Evolutionary conservation across 2,797 vertebrate genomes (phyloP).

Genomic region (Lepilemur ruficaudatus): DNA sequence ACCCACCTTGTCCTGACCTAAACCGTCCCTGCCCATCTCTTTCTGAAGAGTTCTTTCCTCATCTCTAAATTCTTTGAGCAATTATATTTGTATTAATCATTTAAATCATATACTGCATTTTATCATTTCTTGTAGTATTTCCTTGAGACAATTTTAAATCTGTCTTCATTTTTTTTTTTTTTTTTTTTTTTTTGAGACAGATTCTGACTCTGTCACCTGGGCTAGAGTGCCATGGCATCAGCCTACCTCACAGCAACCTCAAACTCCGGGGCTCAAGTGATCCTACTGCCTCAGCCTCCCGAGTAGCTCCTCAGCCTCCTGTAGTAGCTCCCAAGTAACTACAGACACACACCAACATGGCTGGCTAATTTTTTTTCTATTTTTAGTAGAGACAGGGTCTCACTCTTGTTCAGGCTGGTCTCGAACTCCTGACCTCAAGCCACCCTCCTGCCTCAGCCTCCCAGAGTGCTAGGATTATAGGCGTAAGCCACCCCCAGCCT

Average conservation of each 20-base stretch:
- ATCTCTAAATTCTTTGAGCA: slow-evolving; percentile 8
- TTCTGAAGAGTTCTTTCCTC: not conserved
- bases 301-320: too few species aligned
- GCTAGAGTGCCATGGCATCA: too few species aligned
- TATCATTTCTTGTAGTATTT: not conserved
- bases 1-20: not conserved
- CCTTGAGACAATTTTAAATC: not conserved
- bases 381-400: too few species aligned
- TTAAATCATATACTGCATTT: not conserved
- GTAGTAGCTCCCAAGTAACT: too few species aligned
- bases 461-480: not conserved
- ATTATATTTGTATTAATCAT: not conserved
- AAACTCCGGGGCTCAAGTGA: too few species aligned
- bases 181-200: not conserved
- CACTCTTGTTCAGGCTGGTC: too few species aligned
- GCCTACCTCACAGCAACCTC: too few species aligned
- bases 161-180: not conserved
- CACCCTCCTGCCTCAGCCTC: not conserved
- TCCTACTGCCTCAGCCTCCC: too few species aligned
- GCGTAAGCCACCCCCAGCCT: not conserved
- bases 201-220: too few species aligned
- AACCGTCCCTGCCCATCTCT: not conserved
- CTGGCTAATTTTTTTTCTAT: too few species aligned
- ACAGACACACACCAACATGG: too few species aligned
- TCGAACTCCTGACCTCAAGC: not conserved